Evolutionary conservation across 2,797 vertebrate species (phyloP), one percentile per base, ranked within the genome.

Genomic region (Helostoma temminkii): DNA sequence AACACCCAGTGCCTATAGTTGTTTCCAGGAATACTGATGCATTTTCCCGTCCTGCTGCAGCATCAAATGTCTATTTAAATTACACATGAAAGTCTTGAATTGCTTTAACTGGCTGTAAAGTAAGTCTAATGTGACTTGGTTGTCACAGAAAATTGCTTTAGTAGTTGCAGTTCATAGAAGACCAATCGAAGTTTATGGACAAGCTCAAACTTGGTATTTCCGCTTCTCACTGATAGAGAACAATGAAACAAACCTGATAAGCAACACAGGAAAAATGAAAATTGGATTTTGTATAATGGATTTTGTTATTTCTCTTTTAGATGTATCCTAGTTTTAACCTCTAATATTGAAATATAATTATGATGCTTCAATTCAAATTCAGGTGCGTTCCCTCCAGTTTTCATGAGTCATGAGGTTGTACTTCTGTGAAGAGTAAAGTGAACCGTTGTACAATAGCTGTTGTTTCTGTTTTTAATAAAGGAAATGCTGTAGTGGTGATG

Each of bases 11-110:
- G 48, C 21, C 58, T 57, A 21, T 41, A 24, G 41, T 21, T 56
- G 43, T 55, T 65, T 55, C 32, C 2, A 30, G 3, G 14, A 46
- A 53, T 30, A 76, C 16, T 47, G 49, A 71, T 24, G 22, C n/a
- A 12, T 49, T 65, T 21, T 26, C 21, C 26, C 49, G 66, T n/a
- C 24, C 41, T 45, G 47, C 30, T 11, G 56, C 42, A 53, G 39
- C 56, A 53, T 63, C 43, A 42, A 25, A 43, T 39, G 32, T 62
- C 67, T 70, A 24, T 66, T 71, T 79, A 25, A 61, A 76, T 76
- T 5, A 25, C 37, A 54, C 21, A 59, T 53, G n/a, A 75, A 66
- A 63, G 34, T 30, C 43, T 53, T 43, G 19, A 68, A 63, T 57
- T 52, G 30, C 46, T 57, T 45, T 62, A 60, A n/a, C 19, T 18